Conservation (phyloP, 2,888 invertebrate genomes). For the Drosophila antonietae region DNA sequence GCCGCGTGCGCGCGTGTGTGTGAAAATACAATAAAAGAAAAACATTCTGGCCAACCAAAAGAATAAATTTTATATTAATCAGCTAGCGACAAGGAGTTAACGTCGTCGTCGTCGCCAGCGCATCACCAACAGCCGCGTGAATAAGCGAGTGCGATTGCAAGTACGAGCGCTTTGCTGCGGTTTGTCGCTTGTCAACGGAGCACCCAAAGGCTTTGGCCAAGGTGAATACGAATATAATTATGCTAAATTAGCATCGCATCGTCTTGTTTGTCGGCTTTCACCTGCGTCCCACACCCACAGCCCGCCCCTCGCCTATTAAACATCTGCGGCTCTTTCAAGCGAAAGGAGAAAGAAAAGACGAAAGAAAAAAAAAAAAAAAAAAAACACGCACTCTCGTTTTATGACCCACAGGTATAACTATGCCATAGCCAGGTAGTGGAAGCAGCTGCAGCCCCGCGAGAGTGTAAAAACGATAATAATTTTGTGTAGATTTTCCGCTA, state of each 20-base stretch:
- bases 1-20: conserved; percentile 59
- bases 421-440: conserved; percentile 39
- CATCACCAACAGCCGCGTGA: conserved; percentile 68
- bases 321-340: conserved; percentile 45
- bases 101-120: conserved; percentile 57
- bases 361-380: not conserved
- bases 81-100: conserved; percentile 53
- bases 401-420: conserved; percentile 47
- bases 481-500: conserved; percentile 23
- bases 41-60: conserved; percentile 40
- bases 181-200: conserved; percentile 60
- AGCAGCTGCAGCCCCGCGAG: conserved; percentile 21
- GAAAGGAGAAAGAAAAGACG: conserved; percentile 13
- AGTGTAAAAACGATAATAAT: conserved; percentile 22
- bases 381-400: conserved; percentile 32
- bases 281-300: conserved; percentile 28
- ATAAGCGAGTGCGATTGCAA: conserved; percentile 59
- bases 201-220: conserved; percentile 58
- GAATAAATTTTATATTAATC: conserved; percentile 57
- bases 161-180: conserved; percentile 21
- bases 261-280: conserved; percentile 45
- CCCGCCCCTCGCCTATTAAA: conserved; percentile 24
- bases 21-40: conserved; percentile 44
- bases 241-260: conserved; percentile 53
- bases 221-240: conserved; percentile 61